Evolutionary conservation across 2,113 vertebrate species (phyloP).

Genomic region (Malurus cyaneus): DNA sequence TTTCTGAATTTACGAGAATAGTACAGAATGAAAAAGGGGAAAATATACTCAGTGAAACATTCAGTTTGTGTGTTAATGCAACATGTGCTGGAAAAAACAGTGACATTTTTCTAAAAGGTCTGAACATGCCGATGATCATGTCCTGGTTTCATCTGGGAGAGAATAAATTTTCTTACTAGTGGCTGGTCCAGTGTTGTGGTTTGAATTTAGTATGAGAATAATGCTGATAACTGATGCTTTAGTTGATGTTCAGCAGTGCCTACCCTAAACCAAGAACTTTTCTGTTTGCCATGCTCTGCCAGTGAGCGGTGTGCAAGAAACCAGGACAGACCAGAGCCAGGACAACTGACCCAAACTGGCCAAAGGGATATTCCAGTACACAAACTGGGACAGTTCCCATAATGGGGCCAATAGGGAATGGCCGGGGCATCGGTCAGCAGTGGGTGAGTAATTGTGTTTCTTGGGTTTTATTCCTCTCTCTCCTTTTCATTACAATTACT

Average conservation of each 20-base stretch:
- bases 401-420: no score
- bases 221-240: not conserved
- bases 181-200: not conserved
- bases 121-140: fast-evolving
- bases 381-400: not conserved
- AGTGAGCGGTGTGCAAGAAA: not conserved
- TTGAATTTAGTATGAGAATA: not conserved
- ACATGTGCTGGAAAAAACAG: not conserved
- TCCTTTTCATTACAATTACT: not conserved
- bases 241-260: not conserved
- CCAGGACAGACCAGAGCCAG: not conserved
- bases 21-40: not conserved
- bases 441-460: not conserved
- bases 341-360: not conserved
- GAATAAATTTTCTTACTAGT: not conserved
- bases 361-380: no score
- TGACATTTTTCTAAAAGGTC: not conserved
- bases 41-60: not conserved
- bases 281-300: not conserved
- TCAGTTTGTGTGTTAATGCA: not conserved
- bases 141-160: not conserved
- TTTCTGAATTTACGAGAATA: not conserved
- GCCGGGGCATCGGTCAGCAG: not conserved
- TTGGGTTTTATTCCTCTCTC: not conserved
- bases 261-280: not conserved